A percentile compares a stretch with the other conserved stretches of the same genome.
Conservation (phyloP, 2,797 vertebrate genomes). For the Urosaurus nigricauda region DNA sequence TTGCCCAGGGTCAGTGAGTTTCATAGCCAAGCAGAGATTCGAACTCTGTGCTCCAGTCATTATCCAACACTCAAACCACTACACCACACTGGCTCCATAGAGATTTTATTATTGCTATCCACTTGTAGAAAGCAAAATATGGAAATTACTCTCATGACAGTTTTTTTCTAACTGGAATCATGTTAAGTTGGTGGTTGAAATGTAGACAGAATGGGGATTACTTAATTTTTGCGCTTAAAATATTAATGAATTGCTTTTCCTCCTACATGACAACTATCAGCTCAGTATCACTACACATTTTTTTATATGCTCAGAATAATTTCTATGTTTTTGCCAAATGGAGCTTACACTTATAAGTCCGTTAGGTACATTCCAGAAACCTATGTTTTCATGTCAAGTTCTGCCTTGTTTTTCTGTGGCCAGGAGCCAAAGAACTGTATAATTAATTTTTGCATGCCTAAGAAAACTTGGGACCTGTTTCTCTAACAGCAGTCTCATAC, state of each 20-base stretch:
- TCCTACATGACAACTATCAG: too few species aligned
- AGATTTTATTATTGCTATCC: not conserved
- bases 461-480: not conserved
- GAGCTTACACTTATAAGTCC: not conserved
- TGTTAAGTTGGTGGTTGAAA: not conserved
- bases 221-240: too few species aligned
- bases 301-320: too few species aligned
- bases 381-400: not conserved
- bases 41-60: too few species aligned
- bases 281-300: too few species aligned
- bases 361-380: not conserved
- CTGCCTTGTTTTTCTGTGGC: not conserved
- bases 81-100: too few species aligned
- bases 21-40: too few species aligned
- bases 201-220: not conserved
- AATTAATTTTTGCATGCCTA: not conserved
- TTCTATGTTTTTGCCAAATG: not conserved
- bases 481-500: not conserved
- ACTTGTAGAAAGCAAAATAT: not conserved
- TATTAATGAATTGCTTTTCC: too few species aligned
- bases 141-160: not conserved
- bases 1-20: too few species aligned
- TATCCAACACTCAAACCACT: too few species aligned
- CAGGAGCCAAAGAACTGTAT: not conserved
- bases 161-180: not conserved